Conservation (phyloP, 2,888 invertebrate species). For the Sesia apiformis region DNA sequence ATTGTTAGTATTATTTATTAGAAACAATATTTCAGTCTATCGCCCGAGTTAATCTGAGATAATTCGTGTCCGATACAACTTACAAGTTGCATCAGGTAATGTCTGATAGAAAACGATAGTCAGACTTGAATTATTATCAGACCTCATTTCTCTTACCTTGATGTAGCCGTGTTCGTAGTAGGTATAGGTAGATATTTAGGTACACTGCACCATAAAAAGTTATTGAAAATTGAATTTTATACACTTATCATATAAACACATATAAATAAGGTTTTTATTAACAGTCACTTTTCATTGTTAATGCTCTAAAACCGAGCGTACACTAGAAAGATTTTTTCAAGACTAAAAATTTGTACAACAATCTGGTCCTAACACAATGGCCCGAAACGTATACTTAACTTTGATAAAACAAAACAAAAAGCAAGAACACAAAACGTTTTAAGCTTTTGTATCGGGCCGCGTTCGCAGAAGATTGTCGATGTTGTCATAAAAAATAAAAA, state of each 20-base stretch:
- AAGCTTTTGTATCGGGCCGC: conserved; percentile 56
- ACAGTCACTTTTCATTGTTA: background rate
- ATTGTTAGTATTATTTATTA: background rate
- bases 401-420: conserved; percentile 64
- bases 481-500: conserved; percentile 40
- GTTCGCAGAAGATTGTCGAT: conserved; percentile 58
- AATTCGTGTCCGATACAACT: conserved; percentile 5
- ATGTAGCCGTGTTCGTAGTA: background rate
- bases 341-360: conserved; percentile 60
- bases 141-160: background rate
- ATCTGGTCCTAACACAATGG: conserved; percentile 58
- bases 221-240: too few species aligned
- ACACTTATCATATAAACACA: background rate
- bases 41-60: conserved; percentile 5
- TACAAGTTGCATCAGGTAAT: background rate
- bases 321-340: conserved; percentile 62
- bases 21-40: background rate
- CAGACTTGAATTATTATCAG: background rate
- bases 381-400: conserved; percentile 67
- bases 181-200: background rate
- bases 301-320: conserved; percentile 37
- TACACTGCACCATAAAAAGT: too few species aligned
- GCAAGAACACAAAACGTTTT: conserved; percentile 47
- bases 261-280: background rate
- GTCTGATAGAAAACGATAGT: background rate